Base-by-base conservation (phyloP, 2,888 invertebrate species). In the Vesta saturnalis region DNA sequence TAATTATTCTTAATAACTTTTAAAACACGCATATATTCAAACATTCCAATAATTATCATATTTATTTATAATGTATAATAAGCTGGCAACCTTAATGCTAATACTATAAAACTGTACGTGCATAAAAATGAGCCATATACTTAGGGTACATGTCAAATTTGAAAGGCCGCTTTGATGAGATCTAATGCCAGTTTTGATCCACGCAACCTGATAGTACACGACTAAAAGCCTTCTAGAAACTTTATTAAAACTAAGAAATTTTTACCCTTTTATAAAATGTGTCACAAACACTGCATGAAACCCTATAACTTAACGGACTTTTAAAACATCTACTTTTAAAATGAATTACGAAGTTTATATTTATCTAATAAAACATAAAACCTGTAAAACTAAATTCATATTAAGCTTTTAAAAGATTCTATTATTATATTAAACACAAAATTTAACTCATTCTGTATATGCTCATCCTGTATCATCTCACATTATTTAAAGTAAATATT, bases 91-190 rank as follows among this genome's bases (percentile, higher is more conserved):
- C n/a, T n/a, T n/a, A n/a, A 52, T 23, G 63, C 55, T 64, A 63
- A 68, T 64, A 68, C 64, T 55, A 60, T 60, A 64, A 68, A 68
- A 23, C 6, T 68, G 60, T 68, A 68, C 64, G 63, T 68, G 64
- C 68, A 82, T 82, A 81, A 78, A 81, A 81, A 81, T 81, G 79
- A 81, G 79, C 78, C 77, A 76, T 80, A 77, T 77, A 80, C 80
- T 81, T 81, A 81, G 80, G 80, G 79, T 77, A 67, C 76, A 82
- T 82, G 83, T 83, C 83, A 83, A 83, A 83, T 82, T 83, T 83
- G 82, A 83, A 83, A 83, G 83, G 82, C 82, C 81, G 81, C 80
- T 81, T 80, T 81, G 83, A 83, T 83, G 81, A 77, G 82, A 82
- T 83, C 83, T 82, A 78, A 49, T 78, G 77, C 77, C 75, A 76